Percentiles rank a stretch among this genome's conserved stretches.
Evolutionary conservation across 2,888 invertebrate genomes (phyloP).

Genomic region (Xanthia togata): DNA sequence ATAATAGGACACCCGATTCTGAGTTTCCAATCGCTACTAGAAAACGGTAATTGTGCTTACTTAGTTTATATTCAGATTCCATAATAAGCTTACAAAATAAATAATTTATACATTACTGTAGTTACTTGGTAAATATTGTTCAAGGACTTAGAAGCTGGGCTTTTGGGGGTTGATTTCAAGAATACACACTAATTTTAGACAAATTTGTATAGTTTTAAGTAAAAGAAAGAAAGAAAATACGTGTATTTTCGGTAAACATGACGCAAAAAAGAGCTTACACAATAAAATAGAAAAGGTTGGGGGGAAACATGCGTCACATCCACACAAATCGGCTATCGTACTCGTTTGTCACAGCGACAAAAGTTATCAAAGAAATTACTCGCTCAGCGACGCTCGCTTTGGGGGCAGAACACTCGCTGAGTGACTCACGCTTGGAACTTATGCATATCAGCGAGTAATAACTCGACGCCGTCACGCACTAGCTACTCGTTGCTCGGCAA

Average conservation of each 20-base stretch:
- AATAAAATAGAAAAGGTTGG: no score
- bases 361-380: not conserved
- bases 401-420: not conserved
- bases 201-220: no score
- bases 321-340: no score
- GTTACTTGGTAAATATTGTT: not conserved
- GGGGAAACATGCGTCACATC: no score
- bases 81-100: not conserved
- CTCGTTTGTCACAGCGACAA: not conserved
- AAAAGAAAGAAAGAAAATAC: no score
- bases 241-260: no score
- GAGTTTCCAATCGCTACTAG: not conserved
- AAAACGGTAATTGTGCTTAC: not conserved
- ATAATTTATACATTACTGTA: not conserved
- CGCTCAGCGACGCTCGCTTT: not conserved
- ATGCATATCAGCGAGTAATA: not conserved
- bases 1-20: not conserved
- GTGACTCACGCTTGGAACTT: not conserved
- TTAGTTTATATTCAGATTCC: not conserved
- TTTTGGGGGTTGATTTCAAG: not conserved
- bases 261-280: no score
- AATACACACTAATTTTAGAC: not conserved
- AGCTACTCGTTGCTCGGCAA: not conserved
- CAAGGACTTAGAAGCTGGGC: not conserved
- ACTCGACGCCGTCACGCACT: not conserved